These are phyloP conservation scores for Montipora capitata DNA, from an alignment of 92 coral and sea anemone species.

Conservation along the genomic window DNA sequence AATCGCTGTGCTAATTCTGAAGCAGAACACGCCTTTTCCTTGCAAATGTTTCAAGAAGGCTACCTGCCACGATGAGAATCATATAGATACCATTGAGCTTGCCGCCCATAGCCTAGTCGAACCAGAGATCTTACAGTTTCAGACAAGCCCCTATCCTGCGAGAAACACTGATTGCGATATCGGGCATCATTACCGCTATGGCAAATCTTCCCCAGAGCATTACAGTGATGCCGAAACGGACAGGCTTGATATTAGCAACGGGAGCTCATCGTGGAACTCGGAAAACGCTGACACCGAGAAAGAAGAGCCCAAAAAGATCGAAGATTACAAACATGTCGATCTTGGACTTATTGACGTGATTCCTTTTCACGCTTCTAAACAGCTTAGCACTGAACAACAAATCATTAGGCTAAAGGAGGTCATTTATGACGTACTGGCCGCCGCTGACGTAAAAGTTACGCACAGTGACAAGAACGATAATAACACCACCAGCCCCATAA, in stretches of 20 bases:
- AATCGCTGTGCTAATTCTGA: conserved; percentile 76
- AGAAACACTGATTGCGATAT: conserved; percentile 63
- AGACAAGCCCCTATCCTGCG: conserved; percentile 83
- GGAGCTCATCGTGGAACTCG: conserved; percentile 73
- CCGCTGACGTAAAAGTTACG: conserved; percentile 66
- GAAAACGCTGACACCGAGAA: conserved; percentile 66
- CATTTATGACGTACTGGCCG: conserved; percentile 79
- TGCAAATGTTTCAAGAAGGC: conserved; percentile 86
- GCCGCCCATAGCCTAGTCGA: conserved; percentile 83
- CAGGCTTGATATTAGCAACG: conserved; percentile 84
- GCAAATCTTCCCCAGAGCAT: conserved; percentile 37
- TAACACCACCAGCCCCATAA: conserved; percentile 42
- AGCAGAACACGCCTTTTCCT: conserved; percentile 77
- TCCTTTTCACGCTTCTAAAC: conserved; percentile 71
- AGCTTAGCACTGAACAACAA: conserved; percentile 65
- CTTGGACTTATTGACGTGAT: conserved; percentile 71
- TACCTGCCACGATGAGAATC: conserved; percentile 75
- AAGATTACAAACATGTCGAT: conserved; percentile 69
- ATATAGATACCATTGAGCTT: conserved; percentile 82
- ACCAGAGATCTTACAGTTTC: conserved; percentile 81
- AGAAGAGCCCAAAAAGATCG: conserved; percentile 29
- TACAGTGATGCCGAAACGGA: conserved; percentile 82
- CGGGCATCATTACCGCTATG: conserved; percentile 40
- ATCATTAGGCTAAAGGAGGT: conserved; percentile 82
- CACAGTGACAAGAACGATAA: conserved; percentile 63